Conservation (phyloP, 2,113 vertebrate genomes). For the Thomomys bottae region DNA sequence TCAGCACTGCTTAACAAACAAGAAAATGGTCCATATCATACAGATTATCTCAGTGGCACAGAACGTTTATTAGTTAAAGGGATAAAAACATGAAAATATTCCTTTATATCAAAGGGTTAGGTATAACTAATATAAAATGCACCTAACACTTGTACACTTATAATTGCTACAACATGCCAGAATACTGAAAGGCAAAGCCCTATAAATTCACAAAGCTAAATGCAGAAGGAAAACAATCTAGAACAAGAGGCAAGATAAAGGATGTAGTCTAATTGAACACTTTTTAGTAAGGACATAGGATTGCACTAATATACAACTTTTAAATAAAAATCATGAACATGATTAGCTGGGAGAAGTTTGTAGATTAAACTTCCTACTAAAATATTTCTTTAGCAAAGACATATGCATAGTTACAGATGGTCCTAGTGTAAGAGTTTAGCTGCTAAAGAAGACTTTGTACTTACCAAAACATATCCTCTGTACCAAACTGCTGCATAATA, state of each 20-base stretch:
- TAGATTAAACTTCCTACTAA: constrained; percentile 25
- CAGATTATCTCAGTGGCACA: not conserved
- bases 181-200: too few species aligned
- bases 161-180: too few species aligned
- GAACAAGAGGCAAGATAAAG: too few species aligned
- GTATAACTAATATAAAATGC: not conserved
- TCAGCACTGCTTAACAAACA: not conserved
- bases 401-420: not conserved
- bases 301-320: not conserved
- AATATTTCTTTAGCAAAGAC: constrained; percentile 36
- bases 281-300: too few species aligned
- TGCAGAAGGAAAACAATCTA: too few species aligned
- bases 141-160: too few species aligned
- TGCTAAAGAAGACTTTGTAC: constrained; percentile 41
- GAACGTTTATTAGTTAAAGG: too few species aligned
- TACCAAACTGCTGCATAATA: constrained; percentile 5
- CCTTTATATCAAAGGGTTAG: not conserved
- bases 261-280: too few species aligned
- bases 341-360: not conserved
- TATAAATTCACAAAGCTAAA: too few species aligned
- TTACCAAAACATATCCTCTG: constrained; percentile 42
- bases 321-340: not conserved
- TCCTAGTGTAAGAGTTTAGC: not conserved
- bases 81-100: not conserved
- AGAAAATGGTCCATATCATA: not conserved